phyloP scores from a whole-genome alignment of 2,797 vertebrate genomes.

The Molossus molossus region DNA sequence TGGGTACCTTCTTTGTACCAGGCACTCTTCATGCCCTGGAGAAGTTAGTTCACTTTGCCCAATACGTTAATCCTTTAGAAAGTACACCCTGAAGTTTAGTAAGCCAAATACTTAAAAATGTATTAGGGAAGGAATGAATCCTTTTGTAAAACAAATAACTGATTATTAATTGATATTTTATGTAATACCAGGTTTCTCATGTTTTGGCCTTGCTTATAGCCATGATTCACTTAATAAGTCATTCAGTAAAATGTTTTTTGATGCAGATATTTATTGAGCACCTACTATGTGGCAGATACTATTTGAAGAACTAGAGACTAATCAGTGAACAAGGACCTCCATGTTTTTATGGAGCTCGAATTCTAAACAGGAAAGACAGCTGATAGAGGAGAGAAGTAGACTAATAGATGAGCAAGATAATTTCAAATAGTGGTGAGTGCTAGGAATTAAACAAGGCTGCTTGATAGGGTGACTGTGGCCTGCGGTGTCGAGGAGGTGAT shows the following conservation, averaged over 20 bases:
- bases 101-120: conserved; percentile 64
- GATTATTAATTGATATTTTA: conserved; percentile 28
- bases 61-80: conserved; percentile 13
- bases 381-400: neutral
- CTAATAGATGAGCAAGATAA: neutral
- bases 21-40: neutral
- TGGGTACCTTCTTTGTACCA: neutral
- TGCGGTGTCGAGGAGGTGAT: neutral
- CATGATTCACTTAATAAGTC: neutral
- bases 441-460: neutral
- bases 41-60: conserved; percentile 35
- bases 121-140: conserved; percentile 43
- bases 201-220: conserved; percentile 22
- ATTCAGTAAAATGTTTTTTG: neutral
- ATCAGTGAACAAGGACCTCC: neutral
- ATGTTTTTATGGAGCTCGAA: neutral
- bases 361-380: neutral
- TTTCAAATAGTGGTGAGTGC: neutral
- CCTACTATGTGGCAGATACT: neutral
- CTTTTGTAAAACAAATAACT: conserved; percentile 1
- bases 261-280: neutral
- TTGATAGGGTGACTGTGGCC: neutral
- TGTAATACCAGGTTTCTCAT: conserved; percentile 14
- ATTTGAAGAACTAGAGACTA: conserved; percentile 26
- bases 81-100: neutral